These are phyloP conservation scores for Eulithis testata DNA, from an alignment of 2,888 invertebrate species.

Conservation along the genomic window DNA sequence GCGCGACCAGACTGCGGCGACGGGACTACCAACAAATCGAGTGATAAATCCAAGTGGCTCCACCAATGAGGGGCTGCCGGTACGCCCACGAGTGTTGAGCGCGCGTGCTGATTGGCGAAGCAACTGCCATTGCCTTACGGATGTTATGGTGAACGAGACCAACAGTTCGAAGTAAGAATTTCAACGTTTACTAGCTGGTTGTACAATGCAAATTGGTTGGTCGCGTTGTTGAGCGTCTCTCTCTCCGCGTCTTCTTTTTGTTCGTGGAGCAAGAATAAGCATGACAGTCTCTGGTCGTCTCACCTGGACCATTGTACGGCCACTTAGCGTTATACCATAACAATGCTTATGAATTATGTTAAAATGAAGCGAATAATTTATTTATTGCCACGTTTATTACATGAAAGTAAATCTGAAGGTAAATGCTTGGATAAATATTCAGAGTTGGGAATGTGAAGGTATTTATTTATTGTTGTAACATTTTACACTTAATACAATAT, in stretches of 20 bases:
- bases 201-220: constrained; percentile 82
- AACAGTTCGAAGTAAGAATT: constrained; percentile 81
- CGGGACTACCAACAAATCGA: constrained; percentile 79
- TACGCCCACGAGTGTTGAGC: constrained; percentile 77
- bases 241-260: constrained; percentile 66
- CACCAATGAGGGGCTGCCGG: constrained; percentile 69
- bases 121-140: constrained; percentile 83
- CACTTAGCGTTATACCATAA: constrained; percentile 58
- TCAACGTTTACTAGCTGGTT: constrained; percentile 78
- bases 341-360: constrained; percentile 52
- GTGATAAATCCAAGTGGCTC: constrained; percentile 73
- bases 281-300: constrained; percentile 61
- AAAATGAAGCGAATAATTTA: constrained; percentile 53
- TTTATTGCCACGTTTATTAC: constrained; percentile 43
- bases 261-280: constrained; percentile 63
- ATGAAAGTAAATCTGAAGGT: constrained; percentile 40
- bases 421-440: constrained; percentile 32
- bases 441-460: constrained; percentile 18
- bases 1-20: constrained; percentile 78
- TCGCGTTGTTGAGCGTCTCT: constrained; percentile 71
- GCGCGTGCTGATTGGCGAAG: constrained; percentile 78
- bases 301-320: constrained; percentile 57
- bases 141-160: constrained; percentile 83
- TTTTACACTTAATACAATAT: constrained; percentile 8
- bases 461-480: constrained; percentile 16